phyloP scores from a whole-genome alignment of 2,888 invertebrate species.

The Coenonympha glycerion region DNA sequence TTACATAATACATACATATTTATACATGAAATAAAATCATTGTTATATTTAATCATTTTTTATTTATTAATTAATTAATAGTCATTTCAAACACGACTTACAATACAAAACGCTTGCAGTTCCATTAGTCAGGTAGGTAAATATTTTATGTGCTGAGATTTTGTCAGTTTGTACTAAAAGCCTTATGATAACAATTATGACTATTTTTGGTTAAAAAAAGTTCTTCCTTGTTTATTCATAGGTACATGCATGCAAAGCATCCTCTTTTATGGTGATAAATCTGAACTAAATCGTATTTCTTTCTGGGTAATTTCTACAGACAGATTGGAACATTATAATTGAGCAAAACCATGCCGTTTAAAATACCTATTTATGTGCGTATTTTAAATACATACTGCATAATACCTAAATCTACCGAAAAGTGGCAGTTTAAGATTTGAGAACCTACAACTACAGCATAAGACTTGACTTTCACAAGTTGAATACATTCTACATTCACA shows the following conservation, averaged over 20 bases:
- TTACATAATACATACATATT: no score
- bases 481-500: constrained; percentile 36
- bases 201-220: no score
- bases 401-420: constrained; percentile 33
- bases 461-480: constrained; percentile 31
- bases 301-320: neutral
- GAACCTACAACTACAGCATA: constrained; percentile 41
- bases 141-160: neutral
- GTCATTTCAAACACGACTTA: neutral
- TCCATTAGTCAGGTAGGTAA: neutral
- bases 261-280: neutral
- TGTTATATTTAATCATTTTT: neutral
- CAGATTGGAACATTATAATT: constrained; percentile 12
- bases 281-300: neutral
- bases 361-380: constrained; percentile 13
- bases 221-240: no score
- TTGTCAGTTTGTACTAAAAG: neutral
- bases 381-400: constrained; percentile 25
- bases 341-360: constrained; percentile 23
- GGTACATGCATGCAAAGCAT: no score
- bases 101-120: neutral
- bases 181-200: neutral
- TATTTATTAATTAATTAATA: neutral
- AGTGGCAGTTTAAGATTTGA: constrained; percentile 39
- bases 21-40: neutral